Percentiles rank a stretch among this genome's conserved stretches.
phyloP scores from a whole-genome alignment of 1,140 invertebrate genomes.

The Zaprionus lachaisei region DNA sequence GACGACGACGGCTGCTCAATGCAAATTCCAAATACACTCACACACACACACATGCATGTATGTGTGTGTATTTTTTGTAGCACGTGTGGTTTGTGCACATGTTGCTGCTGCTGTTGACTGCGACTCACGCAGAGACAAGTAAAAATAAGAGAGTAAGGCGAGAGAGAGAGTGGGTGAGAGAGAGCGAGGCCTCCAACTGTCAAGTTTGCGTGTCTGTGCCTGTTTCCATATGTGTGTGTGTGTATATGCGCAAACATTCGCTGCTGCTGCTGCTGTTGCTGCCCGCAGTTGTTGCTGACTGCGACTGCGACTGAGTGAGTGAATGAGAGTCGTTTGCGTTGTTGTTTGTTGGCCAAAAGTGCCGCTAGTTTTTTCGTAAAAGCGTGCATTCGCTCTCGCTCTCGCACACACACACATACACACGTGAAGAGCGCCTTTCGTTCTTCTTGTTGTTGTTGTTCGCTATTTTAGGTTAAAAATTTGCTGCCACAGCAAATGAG shows the following conservation, averaged over 20 bases:
- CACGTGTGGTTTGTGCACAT: slow-evolving; percentile 84
- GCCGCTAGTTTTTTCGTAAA: slow-evolving; percentile 62
- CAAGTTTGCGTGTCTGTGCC: not conserved
- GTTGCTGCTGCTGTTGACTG: slow-evolving; percentile 64
- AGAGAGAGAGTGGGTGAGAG: slow-evolving; percentile 40
- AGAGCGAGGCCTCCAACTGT: slow-evolving; percentile 18
- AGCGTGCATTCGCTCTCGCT: slow-evolving; percentile 63
- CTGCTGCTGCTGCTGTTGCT: slow-evolving; percentile 30
- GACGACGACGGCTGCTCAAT: slow-evolving; percentile 67
- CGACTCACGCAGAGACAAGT: slow-evolving; percentile 27
- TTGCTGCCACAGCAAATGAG: slow-evolving; percentile 57
- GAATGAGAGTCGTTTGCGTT: slow-evolving; percentile 29
- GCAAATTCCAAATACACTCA: slow-evolving; percentile 72
- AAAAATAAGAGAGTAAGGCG: slow-evolving; percentile 22
- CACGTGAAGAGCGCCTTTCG: slow-evolving; percentile 19
- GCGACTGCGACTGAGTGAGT: slow-evolving; percentile 14
- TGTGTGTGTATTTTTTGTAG: slow-evolving; percentile 69
- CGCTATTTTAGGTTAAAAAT: slow-evolving; percentile 79
- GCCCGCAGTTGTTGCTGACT: slow-evolving; percentile 3
- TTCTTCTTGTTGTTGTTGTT: slow-evolving; percentile 45
- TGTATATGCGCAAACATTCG: slow-evolving; percentile 45
- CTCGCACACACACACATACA: slow-evolving; percentile 18
- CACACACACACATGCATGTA: slow-evolving; percentile 19
- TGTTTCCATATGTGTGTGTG: slow-evolving; percentile 12
- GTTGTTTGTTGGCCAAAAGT: slow-evolving; percentile 77